These are phyloP conservation scores for Zoanthus solanderi DNA, from an alignment of 92 coral and sea anemone species.

Conservation along the genomic window DNA sequence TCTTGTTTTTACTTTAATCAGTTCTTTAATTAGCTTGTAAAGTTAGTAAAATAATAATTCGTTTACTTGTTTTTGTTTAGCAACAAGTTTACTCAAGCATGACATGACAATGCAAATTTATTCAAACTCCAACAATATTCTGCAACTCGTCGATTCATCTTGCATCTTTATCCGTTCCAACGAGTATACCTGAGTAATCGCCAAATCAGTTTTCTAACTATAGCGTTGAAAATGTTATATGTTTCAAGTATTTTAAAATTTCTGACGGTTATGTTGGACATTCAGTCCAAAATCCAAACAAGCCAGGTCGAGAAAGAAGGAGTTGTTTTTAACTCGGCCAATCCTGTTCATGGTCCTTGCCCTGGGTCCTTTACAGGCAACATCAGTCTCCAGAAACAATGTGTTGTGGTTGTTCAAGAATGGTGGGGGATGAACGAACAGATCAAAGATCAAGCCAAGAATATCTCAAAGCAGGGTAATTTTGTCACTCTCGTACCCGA, in stretches of 20 bases:
- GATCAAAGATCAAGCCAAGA: constrained; percentile 88
- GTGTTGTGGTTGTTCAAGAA: constrained; percentile 94
- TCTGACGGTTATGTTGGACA: constrained; percentile 66
- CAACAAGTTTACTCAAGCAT: constrained; percentile 8
- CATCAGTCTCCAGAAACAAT: constrained; percentile 65
- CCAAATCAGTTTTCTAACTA: too few relatives aligned
- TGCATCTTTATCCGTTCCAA: too few relatives aligned
- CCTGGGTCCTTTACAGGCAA: constrained; percentile 88
- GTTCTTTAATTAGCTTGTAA: too few relatives aligned
- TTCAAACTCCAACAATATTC: neutral
- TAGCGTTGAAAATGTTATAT: constrained; percentile 61
- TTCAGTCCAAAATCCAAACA: constrained; percentile 74
- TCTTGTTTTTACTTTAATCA: too few relatives aligned
- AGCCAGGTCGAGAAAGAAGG: constrained; percentile 73
- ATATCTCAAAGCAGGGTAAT: constrained; percentile 79
- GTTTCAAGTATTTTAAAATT: constrained; percentile 61
- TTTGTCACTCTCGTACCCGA: constrained; percentile 93
- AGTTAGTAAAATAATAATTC: too few relatives aligned
- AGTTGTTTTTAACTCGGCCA: constrained; percentile 67
- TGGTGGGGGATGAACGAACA: constrained; percentile 99
- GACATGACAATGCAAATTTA: constrained; percentile 17
- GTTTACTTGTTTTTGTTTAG: neutral
- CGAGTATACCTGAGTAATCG: too few relatives aligned
- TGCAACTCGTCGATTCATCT: too few relatives aligned
- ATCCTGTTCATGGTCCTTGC: constrained; percentile 77